Base-by-base conservation (phyloP, 1,140 invertebrate species). In the Tetragonula clypearis region DNA sequence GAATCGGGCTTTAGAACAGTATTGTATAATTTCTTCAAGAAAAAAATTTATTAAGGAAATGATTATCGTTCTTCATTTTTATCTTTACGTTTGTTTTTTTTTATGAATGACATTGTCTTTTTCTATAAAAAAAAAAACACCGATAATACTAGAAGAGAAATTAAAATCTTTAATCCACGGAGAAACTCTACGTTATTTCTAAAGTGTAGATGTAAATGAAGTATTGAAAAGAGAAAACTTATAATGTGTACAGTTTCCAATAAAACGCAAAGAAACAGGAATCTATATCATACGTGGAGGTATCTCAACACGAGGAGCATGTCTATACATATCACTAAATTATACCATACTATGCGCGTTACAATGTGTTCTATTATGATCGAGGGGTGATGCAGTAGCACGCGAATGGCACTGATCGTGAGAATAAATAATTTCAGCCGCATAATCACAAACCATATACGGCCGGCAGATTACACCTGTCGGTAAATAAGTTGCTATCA, bases 401-500 rank as follows among this genome's bases (percentile, higher is more conserved):
- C 73, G 53, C 26, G 49, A 75, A 75, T 75, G 12, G 19, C 55
- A 56, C 53, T 58, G 55, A 56, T 58, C 53, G 26, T 35, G n/a
- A 58, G 55, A 56, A 75, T 75, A 75, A 75, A 30, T 75, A 75
- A 75, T 75, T 56, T 55, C 26, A 26, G 23, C n/a, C 26, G 73
- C 53, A 56, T 74, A 74, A 74, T 21, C 73, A 74, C n/a, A 74
- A 74, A 56, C 49, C 26, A 49, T 26, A 56, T 21, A 74, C 30
- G 23, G 56, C 17, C 19, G 8, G 4, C 30, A 3, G 17, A 75
- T 75, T 23, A 6, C 21, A 56, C 21, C 17, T 53, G 21, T 5
- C n/a, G 30, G 26, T 74, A 58, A 56, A 26, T 26, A 55, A 75
- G 12, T 75, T 30, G 5, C 53, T 56, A 35, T 58, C 21, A 8